Percentiles rank a stretch among this genome's conserved stretches.
These are phyloP conservation scores for Manis crassicaudata DNA, from an alignment of 2,797 vertebrate species.

Conservation along the genomic window DNA sequence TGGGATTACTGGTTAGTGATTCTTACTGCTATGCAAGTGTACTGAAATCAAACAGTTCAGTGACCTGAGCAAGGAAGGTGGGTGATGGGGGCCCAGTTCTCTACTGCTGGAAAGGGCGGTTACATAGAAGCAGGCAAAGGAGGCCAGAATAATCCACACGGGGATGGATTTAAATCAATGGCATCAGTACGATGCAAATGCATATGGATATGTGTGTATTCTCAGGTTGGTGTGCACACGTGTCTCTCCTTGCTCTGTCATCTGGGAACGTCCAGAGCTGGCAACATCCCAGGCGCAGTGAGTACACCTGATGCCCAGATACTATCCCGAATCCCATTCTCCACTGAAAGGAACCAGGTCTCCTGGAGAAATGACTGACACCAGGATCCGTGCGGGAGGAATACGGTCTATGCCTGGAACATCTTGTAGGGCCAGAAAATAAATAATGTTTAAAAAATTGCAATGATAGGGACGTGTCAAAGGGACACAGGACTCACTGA, in stretches of 20 bases:
- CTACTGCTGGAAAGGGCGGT: background rate
- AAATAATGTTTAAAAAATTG: background rate
- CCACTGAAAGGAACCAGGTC: background rate
- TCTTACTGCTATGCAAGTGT: background rate
- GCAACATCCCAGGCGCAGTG: background rate
- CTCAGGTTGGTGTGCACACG: background rate
- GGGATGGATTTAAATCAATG: background rate
- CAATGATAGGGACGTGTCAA: background rate
- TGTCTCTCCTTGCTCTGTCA: background rate
- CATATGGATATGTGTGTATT: background rate
- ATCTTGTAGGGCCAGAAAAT: background rate
- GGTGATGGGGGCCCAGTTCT: background rate
- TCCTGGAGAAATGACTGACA: background rate
- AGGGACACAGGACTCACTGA: background rate
- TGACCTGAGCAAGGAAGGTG: background rate
- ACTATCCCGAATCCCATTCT: background rate
- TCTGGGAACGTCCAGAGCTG: background rate
- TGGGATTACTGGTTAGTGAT: background rate
- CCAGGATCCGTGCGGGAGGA: background rate
- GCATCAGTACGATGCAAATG: background rate
- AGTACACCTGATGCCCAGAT: background rate
- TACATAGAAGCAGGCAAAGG: background rate
- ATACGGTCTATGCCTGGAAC: background rate
- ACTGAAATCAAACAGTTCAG: background rate
- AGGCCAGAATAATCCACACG: background rate